A percentile compares a stretch with the other conserved stretches of the same genome.
Conservation (phyloP, 2,797 vertebrate genomes). For the Danionella dracula region DNA sequence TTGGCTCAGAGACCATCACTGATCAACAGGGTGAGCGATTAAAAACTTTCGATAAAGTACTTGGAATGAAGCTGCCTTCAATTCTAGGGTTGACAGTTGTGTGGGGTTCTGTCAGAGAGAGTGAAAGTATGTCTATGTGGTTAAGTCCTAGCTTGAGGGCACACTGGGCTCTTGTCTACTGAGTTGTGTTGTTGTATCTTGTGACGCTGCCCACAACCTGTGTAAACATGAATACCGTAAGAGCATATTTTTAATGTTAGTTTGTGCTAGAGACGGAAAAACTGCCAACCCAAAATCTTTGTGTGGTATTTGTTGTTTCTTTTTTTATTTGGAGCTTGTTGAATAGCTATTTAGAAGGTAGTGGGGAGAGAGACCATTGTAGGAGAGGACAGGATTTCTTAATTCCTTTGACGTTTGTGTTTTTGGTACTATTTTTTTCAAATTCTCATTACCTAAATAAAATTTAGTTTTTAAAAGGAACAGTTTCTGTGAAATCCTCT, state of each 20-base stretch:
- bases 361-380: no score
- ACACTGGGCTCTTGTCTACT: slow-evolving; percentile 41
- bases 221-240: slow-evolving; percentile 36
- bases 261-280: no score
- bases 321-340: no score
- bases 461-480: no score
- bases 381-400: no score
- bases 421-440: no score
- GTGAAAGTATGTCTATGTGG: background rate
- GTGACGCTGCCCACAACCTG: slow-evolving; percentile 47
- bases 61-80: background rate
- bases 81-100: background rate
- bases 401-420: no score
- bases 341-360: no score
- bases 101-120: background rate
- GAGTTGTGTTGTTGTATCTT: slow-evolving; percentile 37
- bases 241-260: slow-evolving; percentile 34
- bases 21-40: slow-evolving; percentile 86
- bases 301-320: no score
- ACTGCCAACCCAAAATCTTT: no score
- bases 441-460: no score
- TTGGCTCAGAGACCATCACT: slow-evolving; percentile 79
- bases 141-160: slow-evolving; percentile 2
- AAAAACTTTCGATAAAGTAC: background rate
- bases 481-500: no score